phyloP scores from a whole-genome alignment of 2,888 invertebrate genomes.

The Timandra comae region DNA sequence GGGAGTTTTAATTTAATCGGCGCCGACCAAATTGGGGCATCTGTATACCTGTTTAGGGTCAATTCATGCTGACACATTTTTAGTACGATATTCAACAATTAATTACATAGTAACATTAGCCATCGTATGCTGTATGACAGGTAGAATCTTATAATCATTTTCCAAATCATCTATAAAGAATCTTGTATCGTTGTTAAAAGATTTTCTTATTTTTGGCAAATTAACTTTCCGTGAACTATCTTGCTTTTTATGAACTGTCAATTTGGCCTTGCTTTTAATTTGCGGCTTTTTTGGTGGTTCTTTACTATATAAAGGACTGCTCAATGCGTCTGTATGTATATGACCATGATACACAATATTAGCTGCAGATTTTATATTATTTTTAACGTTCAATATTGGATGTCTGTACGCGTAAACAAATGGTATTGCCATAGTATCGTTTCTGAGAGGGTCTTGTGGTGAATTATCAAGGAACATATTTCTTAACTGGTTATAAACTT shows the following conservation, averaged over 20 bases:
- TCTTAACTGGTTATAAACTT: conserved; percentile 8
- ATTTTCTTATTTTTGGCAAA: not conserved
- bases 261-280: not conserved
- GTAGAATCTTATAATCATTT: conserved; percentile 25
- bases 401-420: conserved; percentile 41
- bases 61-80: too few relatives aligned
- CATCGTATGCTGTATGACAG: too few relatives aligned
- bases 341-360: conserved; percentile 40
- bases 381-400: conserved; percentile 16
- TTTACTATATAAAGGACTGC: not conserved
- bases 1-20: too few relatives aligned
- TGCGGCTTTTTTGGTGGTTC: not conserved
- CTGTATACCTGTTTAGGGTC: too few relatives aligned
- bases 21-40: too few relatives aligned
- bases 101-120: too few relatives aligned
- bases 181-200: conserved; percentile 20
- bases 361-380: conserved; percentile 25
- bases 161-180: conserved; percentile 43
- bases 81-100: too few relatives aligned
- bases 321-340: conserved; percentile 30
- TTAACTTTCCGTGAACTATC: not conserved
- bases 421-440: conserved; percentile 30
- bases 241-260: too few relatives aligned
- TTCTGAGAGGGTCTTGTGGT: conserved; percentile 12
- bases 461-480: conserved; percentile 9